Evolutionary conservation across 1,140 invertebrate genomes (phyloP), one percentile per base, ranked within the genome.

Genomic region (Nylanderia fulva): DNA sequence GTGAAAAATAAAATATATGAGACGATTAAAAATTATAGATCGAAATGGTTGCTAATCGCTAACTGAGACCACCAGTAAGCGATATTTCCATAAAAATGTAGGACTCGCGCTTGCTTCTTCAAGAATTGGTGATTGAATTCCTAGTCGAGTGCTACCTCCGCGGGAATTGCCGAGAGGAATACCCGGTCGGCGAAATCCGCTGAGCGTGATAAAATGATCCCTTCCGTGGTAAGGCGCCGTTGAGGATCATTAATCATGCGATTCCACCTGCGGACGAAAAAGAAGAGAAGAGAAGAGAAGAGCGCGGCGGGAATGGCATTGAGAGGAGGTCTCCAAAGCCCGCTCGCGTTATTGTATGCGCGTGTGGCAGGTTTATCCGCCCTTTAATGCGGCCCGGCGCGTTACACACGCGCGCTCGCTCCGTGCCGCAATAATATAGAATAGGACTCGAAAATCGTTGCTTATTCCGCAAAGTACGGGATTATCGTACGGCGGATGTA

Each of bases 381-480:
- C 69, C 88, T 87, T 90, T 90, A 87, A 90, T 87, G 69, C 69
- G 54, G 21, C 66, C 68, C 88, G 61, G 69, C 85, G 84, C 75
- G 56, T n/a, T 11, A 33, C 48, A 21, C 56, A 45, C 72, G 54
- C 75, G 83, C 33, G 83, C 60, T 64, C 58, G 64, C n/a, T 68
- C 24, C 58, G 45, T 24, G 63, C 69, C 66, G 66, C 66, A 58
- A 72, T 82, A 80, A 87, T 90, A 88, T 61, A 27, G 74, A 84
- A 76, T 84, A 83, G 60, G 87, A 86, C 72, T 85, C 66, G 84
- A 85, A 84, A 88, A 90, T 90, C 83, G 88, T 91, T 91, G 88
- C 88, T 91, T 92, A 92, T 92, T 92, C 91, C 72, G 77, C 66
- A 61, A 87, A 90, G 88, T 91, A 87, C 77, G 74, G 88, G 91